These are phyloP conservation scores for Psilopsiagon aymara DNA, from an alignment of 2,113 vertebrate genomes.

Conservation along the genomic window DNA sequence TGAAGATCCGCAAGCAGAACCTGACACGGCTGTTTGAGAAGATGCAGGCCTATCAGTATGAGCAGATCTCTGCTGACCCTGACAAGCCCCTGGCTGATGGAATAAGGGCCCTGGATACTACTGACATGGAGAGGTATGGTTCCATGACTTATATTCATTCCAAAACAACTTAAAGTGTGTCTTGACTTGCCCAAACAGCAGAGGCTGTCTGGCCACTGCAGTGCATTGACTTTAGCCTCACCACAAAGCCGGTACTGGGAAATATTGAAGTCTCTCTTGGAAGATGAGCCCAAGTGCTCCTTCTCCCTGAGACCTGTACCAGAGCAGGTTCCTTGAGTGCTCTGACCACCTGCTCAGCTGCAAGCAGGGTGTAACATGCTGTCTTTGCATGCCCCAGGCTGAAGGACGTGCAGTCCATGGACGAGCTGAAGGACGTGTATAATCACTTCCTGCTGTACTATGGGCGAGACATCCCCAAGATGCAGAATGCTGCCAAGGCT, in stretches of 20 bases:
- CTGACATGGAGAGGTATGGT: constrained; percentile 92
- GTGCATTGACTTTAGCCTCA: background rate
- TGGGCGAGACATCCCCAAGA: constrained; percentile 95
- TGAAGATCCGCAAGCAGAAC: constrained; percentile 96
- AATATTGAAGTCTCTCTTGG: background rate
- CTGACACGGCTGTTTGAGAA: constrained; percentile 94
- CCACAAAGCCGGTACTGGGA: background rate
- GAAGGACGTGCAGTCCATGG: constrained; percentile 96
- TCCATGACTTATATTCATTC: background rate
- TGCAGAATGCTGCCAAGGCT: constrained; percentile 94
- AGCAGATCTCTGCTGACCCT: constrained; percentile 97
- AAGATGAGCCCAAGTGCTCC: background rate
- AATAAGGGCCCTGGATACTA: constrained; percentile 92
- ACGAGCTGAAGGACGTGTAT: constrained; percentile 95
- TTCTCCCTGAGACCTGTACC: background rate
- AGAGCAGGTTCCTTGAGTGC: background rate
- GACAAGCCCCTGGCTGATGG: constrained; percentile 97
- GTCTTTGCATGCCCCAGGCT: constrained; percentile 74
- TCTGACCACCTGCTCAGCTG: background rate
- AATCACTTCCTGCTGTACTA: constrained; percentile 98
- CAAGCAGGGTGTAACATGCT: background rate
- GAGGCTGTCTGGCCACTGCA: background rate
- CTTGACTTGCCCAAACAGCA: background rate
- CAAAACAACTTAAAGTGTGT: background rate
- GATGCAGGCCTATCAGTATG: constrained; percentile 98